Evolutionary conservation across 2,888 invertebrate genomes (phyloP), one percentile per base, ranked within the genome.

Genomic region (Habrosyne pyritoides): DNA sequence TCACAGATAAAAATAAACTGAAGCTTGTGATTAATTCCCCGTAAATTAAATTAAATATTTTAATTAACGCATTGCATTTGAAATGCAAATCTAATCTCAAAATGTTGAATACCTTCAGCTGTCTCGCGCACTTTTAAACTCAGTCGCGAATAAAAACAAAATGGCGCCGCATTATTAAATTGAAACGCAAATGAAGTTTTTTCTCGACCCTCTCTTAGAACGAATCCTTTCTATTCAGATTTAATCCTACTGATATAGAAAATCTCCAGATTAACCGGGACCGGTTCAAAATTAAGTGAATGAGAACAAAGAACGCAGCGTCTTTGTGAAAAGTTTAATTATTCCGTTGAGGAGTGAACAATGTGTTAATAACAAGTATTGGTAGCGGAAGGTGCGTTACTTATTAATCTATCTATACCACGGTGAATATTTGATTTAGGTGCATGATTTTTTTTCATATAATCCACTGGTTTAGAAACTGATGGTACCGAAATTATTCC

Each of bases 91-190:
- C 26, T 26, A 28, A 50, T 26, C 21, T 18, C 30, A 28, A 50
- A 28, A n/a, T 21, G 28, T 51, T 55, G 48, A 21, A 28, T 21
- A 6, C 21, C 12, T 28, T 21, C 21, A 30, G 21, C 18, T 46
- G 21, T 47, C 47, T 47, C 21, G 33, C 21, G 56, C 52, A 49
- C 49, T 61, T 28, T 64, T 56, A 51, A 61, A 61, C 61, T 61
- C 59, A 58, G 55, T 59, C 64, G 58, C 53, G 57, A 59, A 60
- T 67, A 64, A 58, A 60, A 67, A 67, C 63, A 66, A 64, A 61
- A 57, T 63, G 62, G 60, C 62, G 67, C 65, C 60, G 61, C 56
- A 64, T 69, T 62, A 66, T 63, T 58, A 63, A 69, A 69, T 68
- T 69, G 64, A 71, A 69, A 63, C 54, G 60, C 54, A 60, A 70